Conservation (phyloP, 1,140 invertebrate genomes). For the Brachionus koreanus region DNA sequence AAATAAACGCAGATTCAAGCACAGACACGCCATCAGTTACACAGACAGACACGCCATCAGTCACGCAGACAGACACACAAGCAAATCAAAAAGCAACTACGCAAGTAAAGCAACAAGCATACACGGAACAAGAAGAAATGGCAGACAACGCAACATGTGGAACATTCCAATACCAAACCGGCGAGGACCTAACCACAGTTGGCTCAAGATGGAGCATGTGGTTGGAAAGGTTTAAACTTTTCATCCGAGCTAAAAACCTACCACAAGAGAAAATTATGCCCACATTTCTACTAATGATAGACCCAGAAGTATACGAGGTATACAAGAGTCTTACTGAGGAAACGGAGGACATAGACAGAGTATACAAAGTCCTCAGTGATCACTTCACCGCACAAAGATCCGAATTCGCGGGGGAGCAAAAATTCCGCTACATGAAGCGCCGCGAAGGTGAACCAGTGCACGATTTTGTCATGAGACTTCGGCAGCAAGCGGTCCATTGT, state of each 20-base stretch:
- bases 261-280: too few relatives aligned
- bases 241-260: too few relatives aligned
- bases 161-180: neutral
- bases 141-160: neutral
- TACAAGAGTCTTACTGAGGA: too few relatives aligned
- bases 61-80: neutral
- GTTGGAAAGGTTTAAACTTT: too few relatives aligned
- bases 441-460: neutral
- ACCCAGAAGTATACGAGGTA: too few relatives aligned
- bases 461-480: neutral
- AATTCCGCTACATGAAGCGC: neutral
- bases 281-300: too few relatives aligned
- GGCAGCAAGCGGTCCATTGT: neutral
- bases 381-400: neutral
- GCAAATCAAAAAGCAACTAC: neutral
- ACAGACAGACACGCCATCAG: neutral
- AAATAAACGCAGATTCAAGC: neutral
- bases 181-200: neutral
- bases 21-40: neutral
- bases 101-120: neutral
- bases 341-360: neutral
- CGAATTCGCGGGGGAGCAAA: neutral
- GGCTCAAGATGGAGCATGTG: neutral
- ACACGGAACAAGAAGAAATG: too few relatives aligned
- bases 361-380: neutral